Percentiles rank a stretch among this genome's conserved stretches.
Conservation (phyloP, 2,888 invertebrate species). For the Gnatocerus cornutus region DNA sequence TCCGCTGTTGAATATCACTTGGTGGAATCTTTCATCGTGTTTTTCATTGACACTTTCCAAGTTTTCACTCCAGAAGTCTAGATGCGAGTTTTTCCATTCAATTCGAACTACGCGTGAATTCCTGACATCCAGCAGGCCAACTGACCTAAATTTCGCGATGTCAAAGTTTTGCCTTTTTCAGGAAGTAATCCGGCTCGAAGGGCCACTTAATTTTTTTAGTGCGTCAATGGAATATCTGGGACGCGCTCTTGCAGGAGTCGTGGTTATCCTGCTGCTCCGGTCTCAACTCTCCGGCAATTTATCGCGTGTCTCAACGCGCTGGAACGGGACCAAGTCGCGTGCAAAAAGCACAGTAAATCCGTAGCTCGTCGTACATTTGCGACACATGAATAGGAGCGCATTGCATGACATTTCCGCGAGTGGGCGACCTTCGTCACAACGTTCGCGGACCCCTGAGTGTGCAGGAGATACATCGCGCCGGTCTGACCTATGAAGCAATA, state of each 20-base stretch:
- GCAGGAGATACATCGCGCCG: constrained; percentile 55
- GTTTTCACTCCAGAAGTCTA: not conserved
- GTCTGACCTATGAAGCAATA: constrained; percentile 61
- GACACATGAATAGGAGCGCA: constrained; percentile 54
- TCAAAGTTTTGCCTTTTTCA: too few relatives aligned
- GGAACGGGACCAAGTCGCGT: constrained; percentile 19
- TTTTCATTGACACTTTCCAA: not conserved
- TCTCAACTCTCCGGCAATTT: constrained; percentile 7
- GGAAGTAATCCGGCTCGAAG: too few relatives aligned
- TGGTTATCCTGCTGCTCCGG: not conserved
- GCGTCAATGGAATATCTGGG: too few relatives aligned
- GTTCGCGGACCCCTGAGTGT: constrained; percentile 51
- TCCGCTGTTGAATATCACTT: too few relatives aligned
- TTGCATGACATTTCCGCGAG: constrained; percentile 58
- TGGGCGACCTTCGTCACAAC: constrained; percentile 59
- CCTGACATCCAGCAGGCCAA: too few relatives aligned
- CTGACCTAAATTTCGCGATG: too few relatives aligned
- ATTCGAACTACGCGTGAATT: too few relatives aligned
- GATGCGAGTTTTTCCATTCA: too few relatives aligned
- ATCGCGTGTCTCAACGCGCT: constrained; percentile 3
- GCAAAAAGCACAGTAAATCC: constrained; percentile 29
- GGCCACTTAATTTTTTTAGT: too few relatives aligned
- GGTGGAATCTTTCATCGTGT: too few relatives aligned
- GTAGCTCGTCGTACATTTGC: constrained; percentile 42
- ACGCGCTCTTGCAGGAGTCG: not conserved